These are phyloP conservation scores for Teleiodes luculella DNA, from an alignment of 2,888 invertebrate species.

Conservation along the genomic window DNA sequence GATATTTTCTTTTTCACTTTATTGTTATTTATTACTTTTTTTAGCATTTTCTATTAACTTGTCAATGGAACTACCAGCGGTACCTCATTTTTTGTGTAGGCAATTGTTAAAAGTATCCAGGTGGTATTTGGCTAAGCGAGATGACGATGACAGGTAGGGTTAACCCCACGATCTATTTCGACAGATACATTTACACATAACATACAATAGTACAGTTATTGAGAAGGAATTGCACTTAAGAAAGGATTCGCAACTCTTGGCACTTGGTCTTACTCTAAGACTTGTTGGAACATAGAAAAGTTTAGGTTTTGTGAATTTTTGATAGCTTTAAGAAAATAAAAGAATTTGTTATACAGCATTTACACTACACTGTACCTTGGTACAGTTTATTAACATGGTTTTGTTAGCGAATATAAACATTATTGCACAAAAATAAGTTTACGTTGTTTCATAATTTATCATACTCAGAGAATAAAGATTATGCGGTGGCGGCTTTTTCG, in stretches of 20 bases:
- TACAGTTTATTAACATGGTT: too few species aligned
- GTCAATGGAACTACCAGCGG: conserved; percentile 11
- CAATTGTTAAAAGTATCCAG: conserved; percentile 42
- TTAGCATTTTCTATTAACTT: not conserved
- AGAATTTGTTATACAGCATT: too few species aligned
- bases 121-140: conserved; percentile 44
- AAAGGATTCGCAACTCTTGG: conserved; percentile 66
- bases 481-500: too few species aligned
- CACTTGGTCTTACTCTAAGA: conserved; percentile 70
- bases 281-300: not conserved
- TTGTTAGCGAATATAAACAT: too few species aligned
- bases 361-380: too few species aligned
- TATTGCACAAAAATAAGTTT: too few species aligned
- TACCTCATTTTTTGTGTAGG: conserved; percentile 25
- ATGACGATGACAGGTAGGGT: conserved; percentile 26
- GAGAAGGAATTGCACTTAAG: conserved; percentile 71
- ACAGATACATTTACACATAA: conserved; percentile 25
- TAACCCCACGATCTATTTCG: conserved; percentile 14
- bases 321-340: too few species aligned
- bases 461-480: too few species aligned
- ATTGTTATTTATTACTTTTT: too few species aligned
- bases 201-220: conserved; percentile 47
- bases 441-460: too few species aligned
- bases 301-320: not conserved
- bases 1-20: too few species aligned